Conservation (phyloP, 2,113 vertebrate genomes). For the Nyctereutes procyonoides region DNA sequence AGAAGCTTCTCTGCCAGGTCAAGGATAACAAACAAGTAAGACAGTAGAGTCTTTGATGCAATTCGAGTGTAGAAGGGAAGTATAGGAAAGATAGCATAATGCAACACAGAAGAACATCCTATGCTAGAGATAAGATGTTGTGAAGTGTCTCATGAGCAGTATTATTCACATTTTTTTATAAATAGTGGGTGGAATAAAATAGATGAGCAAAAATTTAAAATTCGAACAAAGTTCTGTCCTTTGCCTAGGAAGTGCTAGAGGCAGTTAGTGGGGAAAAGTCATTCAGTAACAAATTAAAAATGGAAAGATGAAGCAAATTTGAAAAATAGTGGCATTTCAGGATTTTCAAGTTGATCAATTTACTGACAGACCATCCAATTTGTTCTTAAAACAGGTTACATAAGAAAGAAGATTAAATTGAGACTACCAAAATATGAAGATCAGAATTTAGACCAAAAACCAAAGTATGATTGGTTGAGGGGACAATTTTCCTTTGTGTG, state of each 20-base stretch:
- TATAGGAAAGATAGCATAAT: background rate
- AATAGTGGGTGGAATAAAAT: background rate
- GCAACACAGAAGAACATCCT: background rate
- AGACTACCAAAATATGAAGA: background rate
- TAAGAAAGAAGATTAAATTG: background rate
- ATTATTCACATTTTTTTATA: background rate
- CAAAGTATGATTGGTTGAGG: background rate
- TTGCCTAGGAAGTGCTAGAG: background rate
- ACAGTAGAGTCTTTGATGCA: background rate
- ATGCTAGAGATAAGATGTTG: background rate
- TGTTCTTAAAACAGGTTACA: background rate
- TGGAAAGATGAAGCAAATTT: background rate
- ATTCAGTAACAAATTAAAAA: constrained; percentile 3
- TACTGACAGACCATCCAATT: background rate
- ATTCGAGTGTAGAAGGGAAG: background rate
- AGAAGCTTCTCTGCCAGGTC: background rate
- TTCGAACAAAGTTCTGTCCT: background rate
- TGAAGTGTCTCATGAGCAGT: background rate
- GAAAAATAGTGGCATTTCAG: background rate
- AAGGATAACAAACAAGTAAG: background rate
- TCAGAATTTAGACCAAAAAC: background rate
- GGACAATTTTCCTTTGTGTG: background rate
- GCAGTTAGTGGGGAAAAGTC: background rate
- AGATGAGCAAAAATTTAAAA: background rate
- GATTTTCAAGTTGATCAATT: constrained; percentile 27